Evolutionary conservation across 2,113 vertebrate species (phyloP), one percentile per base, ranked within the genome.

Genomic region (Albula goreensis): DNA sequence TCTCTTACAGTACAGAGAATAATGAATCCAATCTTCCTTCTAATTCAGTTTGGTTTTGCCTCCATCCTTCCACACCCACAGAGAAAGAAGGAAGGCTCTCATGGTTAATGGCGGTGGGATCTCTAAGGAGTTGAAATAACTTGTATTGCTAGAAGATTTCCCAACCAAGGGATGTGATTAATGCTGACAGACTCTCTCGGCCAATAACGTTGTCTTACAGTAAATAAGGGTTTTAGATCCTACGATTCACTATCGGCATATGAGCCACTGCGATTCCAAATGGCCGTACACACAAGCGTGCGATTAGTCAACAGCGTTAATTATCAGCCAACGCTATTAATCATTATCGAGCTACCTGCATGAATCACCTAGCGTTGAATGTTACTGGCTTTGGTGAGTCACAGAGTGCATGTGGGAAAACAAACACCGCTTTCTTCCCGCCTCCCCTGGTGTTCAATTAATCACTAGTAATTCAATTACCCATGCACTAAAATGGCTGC

Each of bases 41-140:
- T n/a, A 66, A 66, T 22, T 19, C n/a, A 80, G 1, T 83, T 85
- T 86, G 84, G 56, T 81, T 89, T 86, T 88, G 84, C 57, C 12
- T 81, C 50, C 51, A 22, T 80, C 50, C 83, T 79, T 86, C 17
- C 50, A 53, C 51, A 53, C 78, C 80, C 56, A 86, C 77, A 82
- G 81, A 53, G 22, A 70, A 70, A 79, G 50, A 52, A 80, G 51
- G 53, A 48, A 25, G 57, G 70, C 2, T 74, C 31, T 74, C 22
- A 31, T 9, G n/a, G n/a, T 8, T 3, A 9, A 31, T n/a, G 10
- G 48, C 48, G 49, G 10, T 79, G 77, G 13, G 77, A 12, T 50
- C 83, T 83, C 51, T 50, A 82, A 81, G 83, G 70, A 31, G 70
- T n/a, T 31, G 4, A 74, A 74, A 74, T 31, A n/a, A 74, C 22